Evolutionary conservation across 2,113 vertebrate genomes (phyloP), one percentile per base, ranked within the genome.

Genomic region (Nothoprocta pentlandii): DNA sequence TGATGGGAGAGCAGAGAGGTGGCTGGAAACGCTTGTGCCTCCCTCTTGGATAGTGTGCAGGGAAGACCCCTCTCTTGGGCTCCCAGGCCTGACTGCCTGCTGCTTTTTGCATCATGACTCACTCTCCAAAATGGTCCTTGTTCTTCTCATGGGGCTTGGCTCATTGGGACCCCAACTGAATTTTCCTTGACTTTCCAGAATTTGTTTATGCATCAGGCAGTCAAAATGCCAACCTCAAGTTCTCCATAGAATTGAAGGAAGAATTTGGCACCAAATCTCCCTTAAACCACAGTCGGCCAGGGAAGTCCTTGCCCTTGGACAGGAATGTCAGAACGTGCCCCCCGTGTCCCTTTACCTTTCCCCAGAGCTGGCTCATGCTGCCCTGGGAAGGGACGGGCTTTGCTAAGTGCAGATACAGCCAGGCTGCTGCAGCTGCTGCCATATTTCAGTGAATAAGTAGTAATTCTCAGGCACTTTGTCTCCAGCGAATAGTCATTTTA

Each of bases 131-230:
- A 2, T 2, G 7, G 2, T 84, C 11, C n/a, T 22, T 13, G 10
- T 46, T 7, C 49, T 87, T 80, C 87, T 64, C 61, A 16, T 2
- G 5, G 16, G 6, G 30, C 36, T 58, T 5, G 1, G 36, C 61
- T 69, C 21, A n/a, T 30, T 34, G 39, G 11, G 28, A 59, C 8
- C 21, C 34, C 3, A 1, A 32, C 9, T 59, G 36, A 20, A 12
- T 1, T 2, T 44, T 64, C 32, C 30, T 5, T 62, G 41, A 4
- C 28, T 34, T 77, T 71, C 53, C 70, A 90, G 47, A 23, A 32
- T 56, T 39, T 34, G 16, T 58, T 56, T 0, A 0, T 58, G 32
- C 6, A 6, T 19, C 0, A 2, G 25, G 2, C 25, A 30, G 13
- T 28, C 0, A 1, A 68, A 78, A 13, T 8, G 10, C 20, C 54